A percentile compares a stretch with the other conserved stretches of the same genome.
phyloP scores from a whole-genome alignment of 2,113 vertebrate species.

The Bujurquina vittata region DNA sequence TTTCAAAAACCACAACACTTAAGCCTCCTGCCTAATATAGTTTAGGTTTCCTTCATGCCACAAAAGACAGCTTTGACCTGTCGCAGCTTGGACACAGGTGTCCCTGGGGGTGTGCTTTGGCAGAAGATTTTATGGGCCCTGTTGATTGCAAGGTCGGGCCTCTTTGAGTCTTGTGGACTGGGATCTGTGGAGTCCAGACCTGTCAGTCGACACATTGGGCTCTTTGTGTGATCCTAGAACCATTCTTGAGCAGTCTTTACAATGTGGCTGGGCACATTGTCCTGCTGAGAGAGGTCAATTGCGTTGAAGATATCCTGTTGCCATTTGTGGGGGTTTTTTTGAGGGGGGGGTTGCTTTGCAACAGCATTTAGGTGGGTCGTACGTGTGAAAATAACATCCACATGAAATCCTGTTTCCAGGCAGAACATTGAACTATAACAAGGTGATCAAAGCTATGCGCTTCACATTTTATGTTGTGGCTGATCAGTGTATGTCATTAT shows the following conservation, averaged over 20 bases:
- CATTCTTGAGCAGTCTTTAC: background rate
- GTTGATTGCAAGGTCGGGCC: background rate
- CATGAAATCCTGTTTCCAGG: background rate
- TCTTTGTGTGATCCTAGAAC: background rate
- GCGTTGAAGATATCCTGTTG: background rate
- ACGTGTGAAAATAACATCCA: background rate
- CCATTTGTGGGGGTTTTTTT: background rate
- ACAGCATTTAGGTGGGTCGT: background rate
- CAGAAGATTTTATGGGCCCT: background rate
- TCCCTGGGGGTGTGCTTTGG: background rate
- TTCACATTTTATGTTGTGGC: background rate
- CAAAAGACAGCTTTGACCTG: conserved; percentile 6
- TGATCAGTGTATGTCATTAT: background rate
- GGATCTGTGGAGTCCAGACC: background rate
- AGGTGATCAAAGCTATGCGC: background rate
- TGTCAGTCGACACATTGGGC: background rate
- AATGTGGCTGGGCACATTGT: background rate
- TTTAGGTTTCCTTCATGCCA: background rate
- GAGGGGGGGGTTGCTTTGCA: background rate
- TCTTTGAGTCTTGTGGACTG: background rate
- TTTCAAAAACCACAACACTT: background rate
- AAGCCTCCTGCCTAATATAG: background rate
- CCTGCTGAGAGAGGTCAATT: background rate
- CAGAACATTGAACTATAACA: background rate
- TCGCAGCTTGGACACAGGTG: background rate